Evolutionary conservation across 2,888 invertebrate genomes (phyloP).

Genomic region (Agrochola macilenta): DNA sequence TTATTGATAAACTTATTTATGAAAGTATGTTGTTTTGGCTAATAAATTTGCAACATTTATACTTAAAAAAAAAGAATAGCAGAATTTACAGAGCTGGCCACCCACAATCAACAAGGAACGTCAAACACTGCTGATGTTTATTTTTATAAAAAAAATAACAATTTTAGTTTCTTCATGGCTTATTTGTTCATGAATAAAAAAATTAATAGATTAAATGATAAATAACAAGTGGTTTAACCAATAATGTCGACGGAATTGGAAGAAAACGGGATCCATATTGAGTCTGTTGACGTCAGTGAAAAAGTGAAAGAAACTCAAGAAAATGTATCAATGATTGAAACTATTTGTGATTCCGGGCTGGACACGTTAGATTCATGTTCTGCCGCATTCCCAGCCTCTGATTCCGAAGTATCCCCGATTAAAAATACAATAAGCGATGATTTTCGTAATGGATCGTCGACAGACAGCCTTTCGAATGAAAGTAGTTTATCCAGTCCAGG

Average conservation of each 20-base stretch:
- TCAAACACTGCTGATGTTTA: constrained; percentile 78
- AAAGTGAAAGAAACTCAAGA: constrained; percentile 79
- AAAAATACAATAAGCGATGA: constrained; percentile 64
- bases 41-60: constrained; percentile 40
- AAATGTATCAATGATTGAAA: constrained; percentile 72
- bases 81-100: constrained; percentile 48
- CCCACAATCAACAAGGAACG: constrained; percentile 55
- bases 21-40: background rate
- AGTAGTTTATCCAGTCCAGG: constrained; percentile 69
- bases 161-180: constrained; percentile 75
- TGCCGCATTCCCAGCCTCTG: constrained; percentile 68
- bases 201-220: constrained; percentile 65
- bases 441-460: constrained; percentile 35
- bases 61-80: background rate
- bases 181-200: constrained; percentile 57
- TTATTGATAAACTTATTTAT: background rate
- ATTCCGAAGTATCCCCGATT: constrained; percentile 72
- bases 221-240: constrained; percentile 62
- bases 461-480: constrained; percentile 62
- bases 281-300: constrained; percentile 79
- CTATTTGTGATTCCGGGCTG: constrained; percentile 79
- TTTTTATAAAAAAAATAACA: constrained; percentile 76
- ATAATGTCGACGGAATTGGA: constrained; percentile 79
- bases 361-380: constrained; percentile 75
- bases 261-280: constrained; percentile 75